Base-by-base conservation (phyloP, 2,888 invertebrate genomes). In the Eledone cirrhosa region DNA sequence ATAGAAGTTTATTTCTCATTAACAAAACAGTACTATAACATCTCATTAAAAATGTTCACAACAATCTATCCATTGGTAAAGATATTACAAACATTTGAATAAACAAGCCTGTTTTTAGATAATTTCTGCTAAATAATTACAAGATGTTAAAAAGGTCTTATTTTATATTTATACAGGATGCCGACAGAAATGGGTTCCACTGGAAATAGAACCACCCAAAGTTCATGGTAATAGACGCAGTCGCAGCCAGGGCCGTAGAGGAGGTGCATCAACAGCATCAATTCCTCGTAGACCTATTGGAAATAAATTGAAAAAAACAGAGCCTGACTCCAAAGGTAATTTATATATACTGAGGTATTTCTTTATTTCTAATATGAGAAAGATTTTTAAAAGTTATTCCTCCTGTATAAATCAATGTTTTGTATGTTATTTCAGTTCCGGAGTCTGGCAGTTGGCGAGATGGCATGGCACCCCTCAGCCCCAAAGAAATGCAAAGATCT, bases 121-220 rank as follows among this genome's bases (percentile, higher is more conserved):
- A n/a, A n/a, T n/a, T n/a, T n/a, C n/a, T n/a, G n/a, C n/a, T n/a
- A n/a, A n/a, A n/a, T n/a, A n/a, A n/a, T n/a, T n/a, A n/a, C n/a
- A n/a, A n/a, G n/a, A n/a, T n/a, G n/a, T n/a, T n/a, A n/a, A n/a
- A n/a, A n/a, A n/a, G n/a, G n/a, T n/a, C n/a, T n/a, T n/a, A n/a
- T n/a, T n/a, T n/a, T n/a, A n/a, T n/a, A n/a, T n/a, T n/a, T n/a
- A 22, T 65, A 2, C 80, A 86, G 90, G 86, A 48, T 81, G 83
- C 19, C 89, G 88, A 87, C 96, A 96, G 91, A 97, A 96, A 91
- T 97, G 97, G 97, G 94, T 96, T 80, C 97, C 97, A 0, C 92
- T 97, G 80, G 96, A 96, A 87, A 95, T 97, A 82, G 96, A 97
- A 88, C 92, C 95, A 83, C 93, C 94, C 31, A 87, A 87, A 78